A percentile compares a stretch with the other conserved stretches of the same genome.
Evolutionary conservation across 1,140 invertebrate species (phyloP).

Genomic region (Halyomorpha halys): DNA sequence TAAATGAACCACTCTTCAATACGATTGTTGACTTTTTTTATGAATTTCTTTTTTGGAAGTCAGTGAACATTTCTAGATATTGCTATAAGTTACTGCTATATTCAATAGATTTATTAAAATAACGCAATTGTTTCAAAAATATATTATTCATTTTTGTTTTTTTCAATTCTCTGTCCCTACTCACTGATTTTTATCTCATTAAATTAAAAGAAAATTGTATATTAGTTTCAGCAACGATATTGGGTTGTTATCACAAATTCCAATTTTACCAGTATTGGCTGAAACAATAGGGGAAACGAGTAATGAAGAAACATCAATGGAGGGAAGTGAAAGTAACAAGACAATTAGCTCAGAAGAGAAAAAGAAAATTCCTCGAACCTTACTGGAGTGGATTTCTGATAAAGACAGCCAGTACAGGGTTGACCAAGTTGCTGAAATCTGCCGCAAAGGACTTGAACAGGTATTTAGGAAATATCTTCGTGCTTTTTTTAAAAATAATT

Average conservation of each 20-base stretch:
- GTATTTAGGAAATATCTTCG: constrained; percentile 27
- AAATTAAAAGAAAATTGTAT: too few species aligned
- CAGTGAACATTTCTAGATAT: too few species aligned
- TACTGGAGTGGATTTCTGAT: constrained; percentile 73
- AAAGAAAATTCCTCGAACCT: constrained; percentile 33
- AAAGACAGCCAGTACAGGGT: constrained; percentile 67
- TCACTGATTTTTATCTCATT: too few species aligned
- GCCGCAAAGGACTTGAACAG: constrained; percentile 55
- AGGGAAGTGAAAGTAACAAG: constrained; percentile 10
- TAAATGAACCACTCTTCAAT: too few species aligned
- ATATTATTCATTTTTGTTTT: too few species aligned
- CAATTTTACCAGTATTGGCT: constrained; percentile 64
- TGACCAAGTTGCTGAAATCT: constrained; percentile 67
- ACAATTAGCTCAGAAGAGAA: background rate
- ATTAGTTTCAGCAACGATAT: constrained; percentile 64
- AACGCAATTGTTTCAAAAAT: too few species aligned
- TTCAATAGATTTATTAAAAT: too few species aligned
- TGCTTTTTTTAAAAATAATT: too few species aligned
- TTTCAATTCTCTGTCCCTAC: too few species aligned
- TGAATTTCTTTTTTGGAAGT: too few species aligned
- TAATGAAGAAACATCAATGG: constrained; percentile 22
- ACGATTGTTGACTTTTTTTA: too few species aligned
- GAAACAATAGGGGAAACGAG: constrained; percentile 25
- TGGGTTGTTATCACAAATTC: constrained; percentile 64
- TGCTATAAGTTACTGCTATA: too few species aligned